phyloP scores from a whole-genome alignment of 2,797 vertebrate species.

The Alcedo quadribrachys region DNA sequence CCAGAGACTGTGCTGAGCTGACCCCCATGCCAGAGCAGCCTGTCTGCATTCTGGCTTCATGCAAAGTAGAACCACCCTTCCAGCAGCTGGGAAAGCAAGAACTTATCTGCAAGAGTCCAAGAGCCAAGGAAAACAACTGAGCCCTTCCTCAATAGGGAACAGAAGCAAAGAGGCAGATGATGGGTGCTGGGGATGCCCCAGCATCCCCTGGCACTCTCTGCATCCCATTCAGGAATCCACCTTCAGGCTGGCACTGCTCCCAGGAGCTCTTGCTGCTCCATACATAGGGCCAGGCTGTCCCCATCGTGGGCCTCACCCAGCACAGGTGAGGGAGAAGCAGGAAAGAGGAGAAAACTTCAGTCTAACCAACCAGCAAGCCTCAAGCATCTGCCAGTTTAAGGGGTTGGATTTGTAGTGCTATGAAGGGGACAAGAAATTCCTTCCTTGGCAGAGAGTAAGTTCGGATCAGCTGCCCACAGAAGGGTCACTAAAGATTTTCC shows the following conservation, averaged over 20 bases:
- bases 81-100: not conserved
- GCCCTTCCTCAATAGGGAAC: not conserved
- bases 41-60: not conserved
- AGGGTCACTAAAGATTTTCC: not conserved
- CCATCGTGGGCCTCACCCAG: fast-evolving
- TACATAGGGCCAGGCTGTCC: not conserved
- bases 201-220: not conserved
- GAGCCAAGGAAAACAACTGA: not conserved
- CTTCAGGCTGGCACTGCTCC: not conserved
- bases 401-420: not conserved
- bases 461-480: not conserved
- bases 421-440: not conserved
- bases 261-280: not conserved
- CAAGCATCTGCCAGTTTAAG: not conserved
- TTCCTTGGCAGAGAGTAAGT: not conserved
- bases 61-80: not conserved
- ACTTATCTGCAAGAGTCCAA: not conserved
- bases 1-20: not conserved
- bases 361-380: not conserved
- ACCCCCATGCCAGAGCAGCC: not conserved
- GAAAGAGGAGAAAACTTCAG: not conserved
- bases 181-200: not conserved
- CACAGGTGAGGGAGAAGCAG: not conserved
- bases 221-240: not conserved
- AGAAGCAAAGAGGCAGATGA: not conserved